Base-by-base conservation (phyloP, 2,888 invertebrate genomes). In the Psylliodes chrysocephalus region DNA sequence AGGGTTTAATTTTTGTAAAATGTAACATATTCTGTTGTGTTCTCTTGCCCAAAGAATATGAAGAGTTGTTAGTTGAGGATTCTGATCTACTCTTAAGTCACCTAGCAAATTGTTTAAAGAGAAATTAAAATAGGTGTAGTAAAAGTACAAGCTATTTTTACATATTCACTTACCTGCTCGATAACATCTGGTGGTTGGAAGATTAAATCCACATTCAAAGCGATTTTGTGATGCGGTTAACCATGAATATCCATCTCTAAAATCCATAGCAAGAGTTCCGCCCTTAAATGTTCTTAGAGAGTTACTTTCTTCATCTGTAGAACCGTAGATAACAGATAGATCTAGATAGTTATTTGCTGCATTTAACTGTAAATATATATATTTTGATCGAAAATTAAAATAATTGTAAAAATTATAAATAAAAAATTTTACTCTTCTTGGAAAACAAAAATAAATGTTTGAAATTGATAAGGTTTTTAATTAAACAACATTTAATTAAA, bases 1-100 rank as follows among this genome's bases (percentile, higher is more conserved):
- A 0, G 84, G 83, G 74, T 86, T 86, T 22, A 85, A 59, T 15
- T 73, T 67, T 1, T 73, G 66, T 54, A 85, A 73, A 14, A 73
- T 75, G 1, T 69, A 70, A 10, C 84, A 83, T 4, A 85, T 68
- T 35, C 83, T 73, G 69, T 85, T 85, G 73, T 85, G 85, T 66
- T 84, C 84, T 63, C 84, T 75, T 17, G 83, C 71, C 54, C 82
- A 78, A 10, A 84, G 52, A 14, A 81, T 81, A 64, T 84, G 84
- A 33, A 83, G 68, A n/a, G 82, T 73, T 0, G 82, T 81, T 62
- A 84, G 72, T 35, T 81, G 80, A 0, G 80, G 76, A 68, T 82
- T 82, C 71, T 82, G 82, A 63, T 83, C 82, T 6, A 79, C 77
- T 62, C 83, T 75, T 1, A 71, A 64, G 64, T 83, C 83, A 66